A percentile compares a stretch with the other conserved stretches of the same genome.
These are phyloP conservation scores for Cerastis rubricosa DNA, from an alignment of 2,888 invertebrate genomes.

Conservation along the genomic window DNA sequence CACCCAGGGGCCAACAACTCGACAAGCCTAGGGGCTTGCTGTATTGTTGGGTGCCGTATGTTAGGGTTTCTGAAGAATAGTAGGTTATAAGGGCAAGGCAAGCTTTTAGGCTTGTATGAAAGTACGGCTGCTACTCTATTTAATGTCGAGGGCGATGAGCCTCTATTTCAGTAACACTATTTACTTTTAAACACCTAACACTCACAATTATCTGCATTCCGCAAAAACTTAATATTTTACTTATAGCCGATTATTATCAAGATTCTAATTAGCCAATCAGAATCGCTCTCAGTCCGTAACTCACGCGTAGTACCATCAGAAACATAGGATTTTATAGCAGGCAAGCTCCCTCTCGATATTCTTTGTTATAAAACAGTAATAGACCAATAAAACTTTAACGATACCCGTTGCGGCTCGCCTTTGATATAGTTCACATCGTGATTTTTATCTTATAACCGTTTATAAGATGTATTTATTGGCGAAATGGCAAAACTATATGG, in stretches of 20 bases:
- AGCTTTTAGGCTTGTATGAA: no score
- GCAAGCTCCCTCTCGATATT: conserved; percentile 74
- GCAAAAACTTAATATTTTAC: not conserved
- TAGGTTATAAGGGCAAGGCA: no score
- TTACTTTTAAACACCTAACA: not conserved
- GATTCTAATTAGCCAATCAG: conserved; percentile 17
- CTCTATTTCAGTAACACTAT: no score
- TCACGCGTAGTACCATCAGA: conserved; percentile 48
- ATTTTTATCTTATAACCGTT: conserved; percentile 64
- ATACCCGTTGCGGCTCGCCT: conserved; percentile 69
- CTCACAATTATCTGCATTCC: not conserved
- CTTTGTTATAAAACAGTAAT: conserved; percentile 81
- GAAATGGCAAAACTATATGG: conserved; percentile 37
- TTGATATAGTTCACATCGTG: conserved; percentile 63
- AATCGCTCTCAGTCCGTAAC: conserved; percentile 58
- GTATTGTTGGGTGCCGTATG: no score
- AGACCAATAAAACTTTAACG: conserved; percentile 79
- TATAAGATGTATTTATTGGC: conserved; percentile 62
- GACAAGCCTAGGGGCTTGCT: no score
- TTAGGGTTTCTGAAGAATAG: no score
- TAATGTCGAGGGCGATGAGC: not conserved
- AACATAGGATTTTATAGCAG: conserved; percentile 71
- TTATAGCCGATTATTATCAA: not conserved
- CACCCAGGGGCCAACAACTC: no score
- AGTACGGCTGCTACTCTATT: no score